Conservation (phyloP, 2,797 vertebrate genomes). For the Enteromius afrohamiltoni region DNA sequence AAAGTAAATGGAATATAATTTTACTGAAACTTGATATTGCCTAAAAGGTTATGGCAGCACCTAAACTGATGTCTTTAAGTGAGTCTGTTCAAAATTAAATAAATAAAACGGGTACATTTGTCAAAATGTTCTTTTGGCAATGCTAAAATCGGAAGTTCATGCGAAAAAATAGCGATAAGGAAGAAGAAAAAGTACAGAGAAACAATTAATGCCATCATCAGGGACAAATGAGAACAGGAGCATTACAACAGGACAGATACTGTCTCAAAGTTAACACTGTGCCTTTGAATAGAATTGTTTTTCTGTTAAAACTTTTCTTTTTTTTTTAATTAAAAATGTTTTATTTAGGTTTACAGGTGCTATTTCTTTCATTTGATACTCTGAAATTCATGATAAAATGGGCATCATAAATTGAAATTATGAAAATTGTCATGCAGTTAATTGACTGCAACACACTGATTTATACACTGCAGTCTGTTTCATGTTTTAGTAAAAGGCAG, state of each 20-base stretch:
- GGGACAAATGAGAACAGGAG: background rate
- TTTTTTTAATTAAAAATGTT: background rate
- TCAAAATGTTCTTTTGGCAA: too few relatives aligned
- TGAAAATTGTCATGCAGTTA: background rate
- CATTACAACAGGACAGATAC: background rate
- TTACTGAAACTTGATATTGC: too few relatives aligned
- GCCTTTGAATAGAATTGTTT: too few relatives aligned
- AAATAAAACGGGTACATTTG: too few relatives aligned
- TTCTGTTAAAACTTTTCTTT: too few relatives aligned
- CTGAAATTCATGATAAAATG: background rate
- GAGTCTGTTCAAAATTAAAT: too few relatives aligned
- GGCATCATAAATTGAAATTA: too few relatives aligned
- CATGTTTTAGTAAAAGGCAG: background rate
- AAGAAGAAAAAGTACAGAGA: background rate
- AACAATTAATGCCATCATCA: slow-evolving; percentile 21
- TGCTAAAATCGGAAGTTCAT: background rate
- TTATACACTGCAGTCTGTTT: background rate
- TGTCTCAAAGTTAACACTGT: background rate
- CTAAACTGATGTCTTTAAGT: too few relatives aligned
- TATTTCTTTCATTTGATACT: background rate
- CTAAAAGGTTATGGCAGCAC: too few relatives aligned
- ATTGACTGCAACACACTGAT: background rate
- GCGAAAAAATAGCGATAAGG: slow-evolving; percentile 30
- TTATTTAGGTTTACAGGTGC: background rate
- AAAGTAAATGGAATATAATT: background rate